Conservation (phyloP, 2,113 vertebrate genomes). For the Cromileptes altivelis region DNA sequence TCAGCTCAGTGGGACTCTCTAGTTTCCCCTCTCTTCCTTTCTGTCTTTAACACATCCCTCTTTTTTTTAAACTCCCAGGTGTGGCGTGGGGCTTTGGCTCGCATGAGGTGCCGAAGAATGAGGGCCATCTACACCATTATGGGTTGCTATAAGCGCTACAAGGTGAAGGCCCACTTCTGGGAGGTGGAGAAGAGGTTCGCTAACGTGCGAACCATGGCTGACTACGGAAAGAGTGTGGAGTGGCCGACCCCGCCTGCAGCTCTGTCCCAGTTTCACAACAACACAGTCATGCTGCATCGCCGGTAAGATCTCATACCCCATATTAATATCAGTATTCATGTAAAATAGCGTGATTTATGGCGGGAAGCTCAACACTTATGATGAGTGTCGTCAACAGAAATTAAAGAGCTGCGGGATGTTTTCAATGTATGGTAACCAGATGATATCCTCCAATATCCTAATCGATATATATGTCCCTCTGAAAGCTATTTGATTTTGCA, state of each 20-base stretch:
- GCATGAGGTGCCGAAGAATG: slow-evolving; percentile 85
- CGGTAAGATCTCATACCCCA: slow-evolving; percentile 81
- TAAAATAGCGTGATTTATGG: background rate
- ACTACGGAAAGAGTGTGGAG: slow-evolving; percentile 87
- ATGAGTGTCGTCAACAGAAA: too few species aligned
- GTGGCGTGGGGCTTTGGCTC: slow-evolving; percentile 92
- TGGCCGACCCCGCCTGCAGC: slow-evolving; percentile 88
- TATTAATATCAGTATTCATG: background rate
- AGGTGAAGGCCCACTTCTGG: slow-evolving; percentile 89
- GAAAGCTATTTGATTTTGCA: too few species aligned
- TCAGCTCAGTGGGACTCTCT: slow-evolving; percentile 31
- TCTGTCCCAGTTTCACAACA: slow-evolving; percentile 87
- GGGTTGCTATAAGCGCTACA: slow-evolving; percentile 90
- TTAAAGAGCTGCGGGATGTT: too few species aligned
- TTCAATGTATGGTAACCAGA: too few species aligned
- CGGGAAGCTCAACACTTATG: too few species aligned
- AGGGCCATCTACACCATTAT: slow-evolving; percentile 90
- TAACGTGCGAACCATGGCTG: slow-evolving; percentile 84
- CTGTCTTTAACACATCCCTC: background rate
- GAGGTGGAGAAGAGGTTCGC: slow-evolving; percentile 89
- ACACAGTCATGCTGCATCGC: slow-evolving; percentile 87
- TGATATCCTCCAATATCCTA: too few species aligned
- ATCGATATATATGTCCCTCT: too few species aligned
- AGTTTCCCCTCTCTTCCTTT: background rate
- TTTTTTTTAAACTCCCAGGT: slow-evolving; percentile 78